Percentiles rank a stretch among this genome's conserved stretches.
phyloP scores from a whole-genome alignment of 2,113 vertebrate species.

The Oophaga pumilio region DNA sequence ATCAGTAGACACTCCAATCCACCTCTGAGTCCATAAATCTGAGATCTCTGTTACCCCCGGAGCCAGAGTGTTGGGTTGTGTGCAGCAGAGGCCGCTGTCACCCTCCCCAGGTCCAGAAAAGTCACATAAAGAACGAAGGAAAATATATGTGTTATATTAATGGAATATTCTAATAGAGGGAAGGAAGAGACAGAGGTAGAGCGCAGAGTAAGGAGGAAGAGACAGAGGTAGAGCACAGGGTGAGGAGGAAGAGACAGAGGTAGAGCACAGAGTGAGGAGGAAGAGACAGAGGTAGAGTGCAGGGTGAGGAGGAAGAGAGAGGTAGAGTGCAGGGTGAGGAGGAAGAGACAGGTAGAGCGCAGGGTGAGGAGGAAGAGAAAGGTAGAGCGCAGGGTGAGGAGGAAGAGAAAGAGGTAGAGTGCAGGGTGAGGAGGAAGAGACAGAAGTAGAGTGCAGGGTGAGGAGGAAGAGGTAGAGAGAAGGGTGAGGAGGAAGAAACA shows the following conservation, averaged over 20 bases:
- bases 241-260: neutral
- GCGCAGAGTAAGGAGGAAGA: neutral
- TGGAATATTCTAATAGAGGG: conserved; percentile 20
- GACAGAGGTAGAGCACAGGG: neutral
- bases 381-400: no score
- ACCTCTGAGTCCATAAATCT: neutral
- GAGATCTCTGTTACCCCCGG: neutral
- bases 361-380: neutral
- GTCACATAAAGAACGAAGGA: neutral
- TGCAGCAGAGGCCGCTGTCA: neutral
- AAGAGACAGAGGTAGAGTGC: neutral
- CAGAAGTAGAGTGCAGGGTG: neutral
- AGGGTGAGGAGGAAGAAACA: neutral
- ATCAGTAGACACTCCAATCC: neutral
- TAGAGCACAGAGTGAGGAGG: conserved; percentile 29
- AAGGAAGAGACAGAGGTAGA: neutral
- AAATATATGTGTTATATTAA: conserved; percentile 14
- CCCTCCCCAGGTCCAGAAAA: neutral
- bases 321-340: neutral
- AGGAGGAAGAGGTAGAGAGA: no score
- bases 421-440: neutral
- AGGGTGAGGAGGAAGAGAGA: neutral
- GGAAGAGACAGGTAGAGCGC: conserved; percentile 27
- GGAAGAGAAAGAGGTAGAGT: neutral
- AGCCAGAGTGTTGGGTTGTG: neutral